Evolutionary conservation across 1,140 invertebrate genomes (phyloP), one percentile per base, ranked within the genome.

Genomic region (Melipona quadrifasciata): DNA sequence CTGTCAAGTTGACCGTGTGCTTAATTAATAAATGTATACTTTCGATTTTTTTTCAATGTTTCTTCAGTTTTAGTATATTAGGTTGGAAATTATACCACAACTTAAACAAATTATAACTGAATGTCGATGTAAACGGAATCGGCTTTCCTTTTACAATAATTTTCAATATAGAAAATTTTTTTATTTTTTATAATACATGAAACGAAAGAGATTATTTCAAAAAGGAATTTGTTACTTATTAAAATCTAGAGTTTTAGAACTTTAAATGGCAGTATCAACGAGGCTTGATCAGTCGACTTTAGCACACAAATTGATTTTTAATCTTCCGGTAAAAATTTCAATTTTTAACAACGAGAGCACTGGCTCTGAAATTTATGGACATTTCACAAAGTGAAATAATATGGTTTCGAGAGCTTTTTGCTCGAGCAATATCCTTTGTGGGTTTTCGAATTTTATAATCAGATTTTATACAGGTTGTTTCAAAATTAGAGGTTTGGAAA

Each of bases 21-120:
- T 72, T 72, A 16, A 47, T 47, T 71, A 80, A 80, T 80, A 80
- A 72, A 71, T 80, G 79, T 80, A 68, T 72, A 72, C 79, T 80
- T 80, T 72, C 79, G 39, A 57, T 51, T n/a, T n/a, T 10, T 61
- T 31, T 61, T n/a, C 16, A 6, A 12, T 61, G 0, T n/a, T 11
- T 79, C 34, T 31, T 31, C 2, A 31, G 31, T 31, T 31, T 31
- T 31, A 31, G 31, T 31, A 31, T 31, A 31, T 31, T 31, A 31
- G 31, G 31, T 31, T 31, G 31, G 31, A 31, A 31, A n/a, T 27
- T 1, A 47, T 27, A 51, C 27, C 8, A 2, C 0, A 70, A 39
- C 47, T 31, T 17, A 65, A 39, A 70, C 12, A 24, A 21, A 8
- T n/a, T 24, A 1, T 6, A 21, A 0, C 8, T 16, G 24, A 16